phyloP scores from a whole-genome alignment of 1,140 invertebrate genomes.

The Colletes gigas region DNA sequence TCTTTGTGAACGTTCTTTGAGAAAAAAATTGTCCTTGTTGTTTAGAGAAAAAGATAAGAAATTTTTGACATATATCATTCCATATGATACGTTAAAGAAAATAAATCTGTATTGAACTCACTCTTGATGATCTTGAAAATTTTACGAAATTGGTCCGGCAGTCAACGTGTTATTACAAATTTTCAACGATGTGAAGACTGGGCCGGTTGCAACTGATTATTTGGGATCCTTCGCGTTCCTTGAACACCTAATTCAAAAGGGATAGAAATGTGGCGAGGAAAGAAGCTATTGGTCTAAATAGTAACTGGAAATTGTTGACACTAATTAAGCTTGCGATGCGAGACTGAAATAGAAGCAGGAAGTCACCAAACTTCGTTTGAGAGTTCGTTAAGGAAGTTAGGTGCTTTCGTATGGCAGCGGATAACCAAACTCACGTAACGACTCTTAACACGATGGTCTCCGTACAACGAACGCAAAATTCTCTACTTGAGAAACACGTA shows the following conservation, averaged over 20 bases:
- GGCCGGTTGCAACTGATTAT: no score
- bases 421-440: conserved; percentile 66
- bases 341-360: conserved; percentile 62
- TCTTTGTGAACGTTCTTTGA: no score
- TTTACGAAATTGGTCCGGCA: no score
- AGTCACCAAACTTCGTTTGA: conserved; percentile 62
- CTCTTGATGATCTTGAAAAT: no score
- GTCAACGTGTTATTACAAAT: no score
- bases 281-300: not conserved
- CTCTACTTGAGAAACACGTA: conserved; percentile 41
- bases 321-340: conserved; percentile 59
- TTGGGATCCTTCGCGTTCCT: no score
- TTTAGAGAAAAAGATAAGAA: no score
- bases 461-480: conserved; percentile 51
- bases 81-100: no score
- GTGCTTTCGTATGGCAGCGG: conserved; percentile 57
- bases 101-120: no score
- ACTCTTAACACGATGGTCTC: conserved; percentile 64
- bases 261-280: not conserved
- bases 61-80: no score
- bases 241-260: not conserved
- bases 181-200: no score
- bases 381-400: conserved; percentile 66
- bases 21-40: no score
- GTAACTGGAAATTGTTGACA: conserved; percentile 50